Percentiles rank a stretch among this genome's conserved stretches.
phyloP scores from a whole-genome alignment of 1,140 invertebrate species.

The Hycleus cichorii region DNA sequence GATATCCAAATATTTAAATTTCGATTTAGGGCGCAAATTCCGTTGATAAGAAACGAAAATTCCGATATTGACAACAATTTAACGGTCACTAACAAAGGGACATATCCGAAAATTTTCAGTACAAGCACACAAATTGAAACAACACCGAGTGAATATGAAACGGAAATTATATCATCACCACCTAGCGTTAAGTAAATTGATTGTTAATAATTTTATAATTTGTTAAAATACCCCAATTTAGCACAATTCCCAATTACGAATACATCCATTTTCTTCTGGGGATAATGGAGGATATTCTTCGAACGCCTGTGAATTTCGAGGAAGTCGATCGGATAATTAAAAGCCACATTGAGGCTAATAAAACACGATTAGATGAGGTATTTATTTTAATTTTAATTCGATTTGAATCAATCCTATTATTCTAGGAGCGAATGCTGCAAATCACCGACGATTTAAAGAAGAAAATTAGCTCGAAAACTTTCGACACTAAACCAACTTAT shows the following conservation, averaged over 20 bases:
- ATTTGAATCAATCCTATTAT: not conserved
- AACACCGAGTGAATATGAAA: too few species aligned
- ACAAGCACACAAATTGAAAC: too few species aligned
- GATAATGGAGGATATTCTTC: conserved; percentile 37
- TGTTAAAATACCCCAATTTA: too few species aligned
- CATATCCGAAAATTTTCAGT: too few species aligned
- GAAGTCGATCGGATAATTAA: conserved; percentile 31
- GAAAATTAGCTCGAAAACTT: conserved; percentile 15
- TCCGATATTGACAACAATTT: too few species aligned
- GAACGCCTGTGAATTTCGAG: conserved; percentile 26
- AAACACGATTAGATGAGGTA: conserved; percentile 26
- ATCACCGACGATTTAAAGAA: conserved; percentile 17
- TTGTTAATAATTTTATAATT: too few species aligned
- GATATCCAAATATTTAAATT: too few species aligned
- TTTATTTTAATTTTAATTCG: not conserved
- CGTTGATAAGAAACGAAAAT: too few species aligned
- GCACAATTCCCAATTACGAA: conserved; percentile 24
- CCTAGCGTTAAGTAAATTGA: too few species aligned
- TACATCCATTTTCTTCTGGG: conserved; percentile 33
- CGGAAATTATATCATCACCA: too few species aligned
- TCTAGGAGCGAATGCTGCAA: conserved; percentile 23
- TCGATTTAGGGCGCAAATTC: too few species aligned
- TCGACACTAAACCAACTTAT: not conserved
- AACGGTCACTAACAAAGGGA: too few species aligned
- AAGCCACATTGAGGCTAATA: conserved; percentile 32